Conservation (phyloP, 2,797 vertebrate species). For the Synaphobranchus kaupii region DNA sequence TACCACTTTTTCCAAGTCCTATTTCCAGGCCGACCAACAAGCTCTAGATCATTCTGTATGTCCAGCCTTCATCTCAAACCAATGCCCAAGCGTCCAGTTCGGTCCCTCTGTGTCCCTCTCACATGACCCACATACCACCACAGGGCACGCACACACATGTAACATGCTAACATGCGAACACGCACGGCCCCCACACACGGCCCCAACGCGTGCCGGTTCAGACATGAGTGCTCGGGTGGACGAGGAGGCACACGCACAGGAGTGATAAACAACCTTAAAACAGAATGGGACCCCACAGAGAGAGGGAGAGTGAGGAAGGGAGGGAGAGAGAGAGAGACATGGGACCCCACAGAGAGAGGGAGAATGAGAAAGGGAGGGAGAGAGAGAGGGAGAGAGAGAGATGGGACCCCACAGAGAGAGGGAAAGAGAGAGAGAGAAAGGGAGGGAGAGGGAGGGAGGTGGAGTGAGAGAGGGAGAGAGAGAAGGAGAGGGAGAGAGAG, state of each 20-base stretch:
- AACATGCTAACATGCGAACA: no score
- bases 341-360: background rate
- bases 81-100: background rate
- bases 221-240: no score
- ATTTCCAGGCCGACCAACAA: background rate
- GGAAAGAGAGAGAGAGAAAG: background rate
- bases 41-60: background rate
- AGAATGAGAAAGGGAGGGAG: background rate
- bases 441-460: background rate
- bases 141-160: no score
- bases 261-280: no score
- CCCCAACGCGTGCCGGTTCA: no score
- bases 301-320: background rate
- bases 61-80: background rate
- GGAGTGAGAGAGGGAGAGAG: background rate
- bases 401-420: background rate
- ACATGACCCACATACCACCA: no score
- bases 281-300: background rate
- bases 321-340: background rate
- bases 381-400: background rate
- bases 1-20: background rate
- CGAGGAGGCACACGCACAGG: no score
- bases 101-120: background rate
- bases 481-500: background rate
- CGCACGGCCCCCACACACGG: no score